Evolutionary conservation across 64 coral and sea anemone species (phyloP).

Genomic region (Orbicella faveolata): DNA sequence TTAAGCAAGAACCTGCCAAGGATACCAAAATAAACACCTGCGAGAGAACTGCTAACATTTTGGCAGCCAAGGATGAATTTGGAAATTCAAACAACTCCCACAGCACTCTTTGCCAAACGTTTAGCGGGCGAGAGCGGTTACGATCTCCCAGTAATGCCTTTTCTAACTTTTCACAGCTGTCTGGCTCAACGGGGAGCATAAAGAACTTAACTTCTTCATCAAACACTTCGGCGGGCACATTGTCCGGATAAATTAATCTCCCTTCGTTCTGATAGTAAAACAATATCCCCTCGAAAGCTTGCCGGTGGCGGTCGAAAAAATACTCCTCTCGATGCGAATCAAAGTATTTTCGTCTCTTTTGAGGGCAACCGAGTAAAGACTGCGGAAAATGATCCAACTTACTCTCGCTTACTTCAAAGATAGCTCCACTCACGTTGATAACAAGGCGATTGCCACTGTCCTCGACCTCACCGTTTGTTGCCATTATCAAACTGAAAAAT

Average conservation of each 20-base stretch:
- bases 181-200: constrained; percentile 56
- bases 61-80: constrained; percentile 54
- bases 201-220: constrained; percentile 94
- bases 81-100: constrained; percentile 93
- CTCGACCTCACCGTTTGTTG: background rate
- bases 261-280: constrained; percentile 94
- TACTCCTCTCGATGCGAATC: constrained; percentile 61
- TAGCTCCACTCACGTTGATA: constrained; percentile 83
- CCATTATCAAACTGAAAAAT: constrained; percentile 2
- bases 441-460: constrained; percentile 24
- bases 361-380: constrained; percentile 69
- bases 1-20: constrained; percentile 57
- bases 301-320: constrained; percentile 86
- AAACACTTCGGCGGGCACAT: constrained; percentile 82
- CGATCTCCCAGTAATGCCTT: constrained; percentile 51
- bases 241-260: constrained; percentile 76
- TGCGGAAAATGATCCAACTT: constrained; percentile 68
- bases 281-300: constrained; percentile 87
- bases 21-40: constrained; percentile 70
- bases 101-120: constrained; percentile 58
- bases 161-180: constrained; percentile 41
- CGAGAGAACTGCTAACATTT: constrained; percentile 56
- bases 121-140: constrained; percentile 22
- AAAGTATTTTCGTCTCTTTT: constrained; percentile 76
- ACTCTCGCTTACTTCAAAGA: constrained; percentile 68